Conservation (phyloP, 2,888 invertebrate genomes). For the Acleris laterana region DNA sequence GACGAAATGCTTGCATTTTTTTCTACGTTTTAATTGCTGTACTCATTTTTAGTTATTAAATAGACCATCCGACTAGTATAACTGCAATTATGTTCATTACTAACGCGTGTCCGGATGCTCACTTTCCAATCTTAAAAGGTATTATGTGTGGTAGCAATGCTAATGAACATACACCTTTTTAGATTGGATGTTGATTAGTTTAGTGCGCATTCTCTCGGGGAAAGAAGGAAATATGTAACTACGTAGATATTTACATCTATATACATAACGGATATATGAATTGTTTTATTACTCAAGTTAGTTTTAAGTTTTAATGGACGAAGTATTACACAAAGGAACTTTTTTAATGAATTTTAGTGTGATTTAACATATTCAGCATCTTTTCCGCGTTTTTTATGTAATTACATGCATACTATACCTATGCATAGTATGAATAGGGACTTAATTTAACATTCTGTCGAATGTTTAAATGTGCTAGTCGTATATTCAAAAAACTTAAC, state of each 20-base stretch:
- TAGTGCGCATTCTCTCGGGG: conserved; percentile 40
- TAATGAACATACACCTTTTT: conserved; percentile 12
- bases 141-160: background rate
- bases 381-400: conserved; percentile 14
- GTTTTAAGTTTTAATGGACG: conserved; percentile 3
- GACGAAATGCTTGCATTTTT: too few species aligned
- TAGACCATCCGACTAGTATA: conserved; percentile 27
- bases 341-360: conserved; percentile 5
- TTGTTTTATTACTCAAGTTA: conserved; percentile 11
- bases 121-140: conserved; percentile 1
- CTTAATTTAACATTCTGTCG: too few species aligned
- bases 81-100: conserved; percentile 38
- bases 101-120: conserved; percentile 39
- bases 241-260: conserved; percentile 41
- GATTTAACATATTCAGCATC: conserved; percentile 1
- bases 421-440: too few species aligned
- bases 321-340: conserved; percentile 4
- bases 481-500: too few species aligned
- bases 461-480: too few species aligned
- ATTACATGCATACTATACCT: background rate
- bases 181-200: conserved; percentile 1
- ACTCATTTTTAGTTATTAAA: conserved; percentile 20
- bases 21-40: background rate
- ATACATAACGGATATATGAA: conserved; percentile 29
- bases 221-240: conserved; percentile 52